Evolutionary conservation across 2,888 invertebrate genomes (phyloP).

Genomic region (Campaea margaritaria): DNA sequence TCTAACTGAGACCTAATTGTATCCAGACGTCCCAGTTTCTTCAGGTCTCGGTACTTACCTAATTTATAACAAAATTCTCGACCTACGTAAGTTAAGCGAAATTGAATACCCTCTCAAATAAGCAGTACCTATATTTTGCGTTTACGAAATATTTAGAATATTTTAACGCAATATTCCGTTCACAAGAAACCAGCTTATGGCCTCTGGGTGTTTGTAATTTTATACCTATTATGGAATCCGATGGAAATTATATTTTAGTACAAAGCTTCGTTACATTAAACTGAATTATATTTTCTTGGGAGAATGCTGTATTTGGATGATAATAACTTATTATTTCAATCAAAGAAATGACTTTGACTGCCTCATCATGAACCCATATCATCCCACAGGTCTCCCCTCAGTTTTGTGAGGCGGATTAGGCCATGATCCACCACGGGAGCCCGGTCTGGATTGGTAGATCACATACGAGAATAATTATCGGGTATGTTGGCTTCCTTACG

Average conservation of each 20-base stretch:
- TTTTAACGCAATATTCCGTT: conserved; percentile 18
- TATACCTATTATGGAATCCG: conserved; percentile 27
- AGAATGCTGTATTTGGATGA: neutral
- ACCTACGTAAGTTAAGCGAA: conserved; percentile 16
- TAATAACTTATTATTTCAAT: no score
- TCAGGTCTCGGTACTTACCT: neutral
- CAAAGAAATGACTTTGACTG: no score
- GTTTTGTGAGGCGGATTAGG: no score
- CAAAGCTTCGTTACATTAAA: conserved; percentile 13
- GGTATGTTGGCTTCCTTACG: no score
- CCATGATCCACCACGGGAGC: no score
- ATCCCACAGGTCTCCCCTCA: no score
- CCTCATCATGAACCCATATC: no score
- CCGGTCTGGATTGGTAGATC: no score
- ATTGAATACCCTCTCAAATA: conserved; percentile 18
- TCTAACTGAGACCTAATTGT: neutral
- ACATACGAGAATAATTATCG: no score
- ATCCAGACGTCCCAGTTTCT: neutral
- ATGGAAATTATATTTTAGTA: conserved; percentile 20
- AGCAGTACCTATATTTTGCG: conserved; percentile 12
- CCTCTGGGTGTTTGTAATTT: conserved; percentile 30
- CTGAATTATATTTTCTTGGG: conserved; percentile 1
- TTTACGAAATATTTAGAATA: conserved; percentile 25
- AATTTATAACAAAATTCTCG: conserved; percentile 9
- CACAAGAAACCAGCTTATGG: conserved; percentile 24